Evolutionary conservation across 2,888 invertebrate species (phyloP).

Genomic region (Glyphotaelius pellucidus): DNA sequence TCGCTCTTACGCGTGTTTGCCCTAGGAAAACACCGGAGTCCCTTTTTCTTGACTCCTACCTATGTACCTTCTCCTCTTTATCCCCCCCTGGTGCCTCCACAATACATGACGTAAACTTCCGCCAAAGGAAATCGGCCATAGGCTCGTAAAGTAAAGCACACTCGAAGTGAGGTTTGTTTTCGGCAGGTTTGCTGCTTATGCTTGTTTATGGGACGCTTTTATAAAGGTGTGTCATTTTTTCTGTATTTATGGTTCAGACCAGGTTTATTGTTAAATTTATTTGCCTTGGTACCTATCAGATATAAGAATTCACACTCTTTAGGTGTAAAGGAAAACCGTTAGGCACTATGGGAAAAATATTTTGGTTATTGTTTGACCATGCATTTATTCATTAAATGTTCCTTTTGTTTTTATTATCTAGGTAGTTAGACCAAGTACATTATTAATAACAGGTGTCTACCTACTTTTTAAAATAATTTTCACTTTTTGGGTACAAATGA

Average conservation of each 20-base stretch:
- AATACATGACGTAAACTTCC: slow-evolving; percentile 50
- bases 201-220: slow-evolving; percentile 51
- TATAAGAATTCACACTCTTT: too few relatives aligned
- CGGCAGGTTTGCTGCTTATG: slow-evolving; percentile 54
- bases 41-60: slow-evolving; percentile 34
- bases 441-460: too few relatives aligned
- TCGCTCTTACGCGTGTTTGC: slow-evolving; percentile 65
- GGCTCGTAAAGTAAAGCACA: slow-evolving; percentile 59
- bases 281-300: too few relatives aligned
- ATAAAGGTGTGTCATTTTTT: slow-evolving; percentile 19
- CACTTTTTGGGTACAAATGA: too few relatives aligned
- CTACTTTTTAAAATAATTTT: too few relatives aligned
- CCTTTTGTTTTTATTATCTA: too few relatives aligned
- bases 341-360: too few relatives aligned
- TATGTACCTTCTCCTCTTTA: background rate
- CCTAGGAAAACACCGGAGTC: slow-evolving; percentile 44
- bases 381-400: too few relatives aligned
- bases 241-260: background rate
- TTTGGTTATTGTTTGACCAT: too few relatives aligned
- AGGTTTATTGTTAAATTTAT: too few relatives aligned
- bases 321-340: too few relatives aligned
- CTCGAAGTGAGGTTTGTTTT: slow-evolving; percentile 46
- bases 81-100: slow-evolving; percentile 5
- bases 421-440: too few relatives aligned
- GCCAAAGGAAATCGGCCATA: slow-evolving; percentile 57